Evolutionary conservation across 2,113 vertebrate genomes (phyloP).

Genomic region (Galemys pyrenaicus): DNA sequence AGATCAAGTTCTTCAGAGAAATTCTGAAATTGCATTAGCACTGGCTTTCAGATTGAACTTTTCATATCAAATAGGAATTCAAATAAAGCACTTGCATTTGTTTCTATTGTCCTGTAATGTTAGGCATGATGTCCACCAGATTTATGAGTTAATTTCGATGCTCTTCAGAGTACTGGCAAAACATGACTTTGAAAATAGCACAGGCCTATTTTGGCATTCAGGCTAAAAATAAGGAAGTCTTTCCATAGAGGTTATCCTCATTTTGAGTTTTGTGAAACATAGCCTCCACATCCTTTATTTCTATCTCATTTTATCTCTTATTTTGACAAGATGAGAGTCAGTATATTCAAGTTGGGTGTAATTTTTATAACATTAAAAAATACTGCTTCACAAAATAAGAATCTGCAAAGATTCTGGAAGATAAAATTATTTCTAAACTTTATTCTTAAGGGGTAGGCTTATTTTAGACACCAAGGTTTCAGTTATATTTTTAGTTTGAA

Average conservation of each 20-base stretch:
- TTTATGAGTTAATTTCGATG: slow-evolving; percentile 35
- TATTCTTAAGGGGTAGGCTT: not conserved
- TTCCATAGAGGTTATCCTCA: not conserved
- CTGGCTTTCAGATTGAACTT: not conserved
- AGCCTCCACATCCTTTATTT: not conserved
- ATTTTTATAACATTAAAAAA: not conserved
- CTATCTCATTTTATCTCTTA: slow-evolving; percentile 30
- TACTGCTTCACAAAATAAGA: not conserved
- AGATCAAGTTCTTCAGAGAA: not conserved
- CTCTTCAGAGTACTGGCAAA: slow-evolving; percentile 59
- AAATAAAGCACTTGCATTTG: not conserved
- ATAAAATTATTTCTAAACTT: not conserved
- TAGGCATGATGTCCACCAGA: not conserved
- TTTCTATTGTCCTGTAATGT: not conserved
- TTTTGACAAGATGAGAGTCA: not conserved
- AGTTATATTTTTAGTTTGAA: slow-evolving; percentile 18
- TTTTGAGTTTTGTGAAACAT: slow-evolving; percentile 7
- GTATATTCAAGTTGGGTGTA: not conserved
- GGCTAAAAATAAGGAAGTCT: slow-evolving; percentile 52
- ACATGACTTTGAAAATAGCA: slow-evolving; percentile 36
- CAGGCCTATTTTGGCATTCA: slow-evolving; percentile 1
- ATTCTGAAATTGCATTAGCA: not conserved
- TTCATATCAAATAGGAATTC: not conserved
- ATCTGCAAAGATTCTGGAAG: not conserved
- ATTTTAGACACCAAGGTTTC: not conserved